Conservation (phyloP, 2,797 vertebrate species). For the Macroramphosus scolopax region DNA sequence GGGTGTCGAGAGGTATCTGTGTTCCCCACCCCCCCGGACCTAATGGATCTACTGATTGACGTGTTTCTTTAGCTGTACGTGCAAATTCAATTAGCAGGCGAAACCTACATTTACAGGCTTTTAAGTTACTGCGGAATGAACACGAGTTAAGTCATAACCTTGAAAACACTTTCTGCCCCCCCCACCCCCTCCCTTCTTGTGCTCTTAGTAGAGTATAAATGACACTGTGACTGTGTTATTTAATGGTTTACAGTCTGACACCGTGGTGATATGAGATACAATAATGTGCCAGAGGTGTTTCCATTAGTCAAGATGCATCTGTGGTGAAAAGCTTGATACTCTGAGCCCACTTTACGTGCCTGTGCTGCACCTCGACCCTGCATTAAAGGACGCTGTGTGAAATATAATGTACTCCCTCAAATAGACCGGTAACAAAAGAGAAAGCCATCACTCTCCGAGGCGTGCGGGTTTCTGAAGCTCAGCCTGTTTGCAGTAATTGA, state of each 20-base stretch:
- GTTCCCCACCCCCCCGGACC: background rate
- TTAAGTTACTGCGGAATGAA: constrained; percentile 27
- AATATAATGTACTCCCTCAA: constrained; percentile 54
- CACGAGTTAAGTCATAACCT: constrained; percentile 45
- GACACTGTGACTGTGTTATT: constrained; percentile 47
- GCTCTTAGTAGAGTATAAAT: constrained; percentile 59
- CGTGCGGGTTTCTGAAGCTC: constrained; percentile 27
- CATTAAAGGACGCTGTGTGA: constrained; percentile 50
- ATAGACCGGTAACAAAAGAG: constrained; percentile 51
- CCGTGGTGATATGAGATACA: constrained; percentile 69
- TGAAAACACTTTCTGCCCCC: constrained; percentile 53
- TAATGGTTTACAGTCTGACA: constrained; percentile 64
- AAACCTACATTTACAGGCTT: constrained; percentile 24
- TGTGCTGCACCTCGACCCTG: constrained; percentile 55
- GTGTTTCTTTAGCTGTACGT: constrained; percentile 24
- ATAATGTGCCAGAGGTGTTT: constrained; percentile 66
- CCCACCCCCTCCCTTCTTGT: constrained; percentile 1
- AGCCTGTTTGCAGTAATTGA: constrained; percentile 37
- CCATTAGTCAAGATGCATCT: constrained; percentile 67
- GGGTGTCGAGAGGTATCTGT: constrained; percentile 7
- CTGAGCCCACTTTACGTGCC: constrained; percentile 53
- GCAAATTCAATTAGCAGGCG: constrained; percentile 40
- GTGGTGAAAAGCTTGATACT: constrained; percentile 59
- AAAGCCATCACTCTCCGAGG: constrained; percentile 44
- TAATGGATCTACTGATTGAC: constrained; percentile 15